Base-by-base conservation (phyloP, 2,888 invertebrate species). In the Agonopterix alstromeriana region DNA sequence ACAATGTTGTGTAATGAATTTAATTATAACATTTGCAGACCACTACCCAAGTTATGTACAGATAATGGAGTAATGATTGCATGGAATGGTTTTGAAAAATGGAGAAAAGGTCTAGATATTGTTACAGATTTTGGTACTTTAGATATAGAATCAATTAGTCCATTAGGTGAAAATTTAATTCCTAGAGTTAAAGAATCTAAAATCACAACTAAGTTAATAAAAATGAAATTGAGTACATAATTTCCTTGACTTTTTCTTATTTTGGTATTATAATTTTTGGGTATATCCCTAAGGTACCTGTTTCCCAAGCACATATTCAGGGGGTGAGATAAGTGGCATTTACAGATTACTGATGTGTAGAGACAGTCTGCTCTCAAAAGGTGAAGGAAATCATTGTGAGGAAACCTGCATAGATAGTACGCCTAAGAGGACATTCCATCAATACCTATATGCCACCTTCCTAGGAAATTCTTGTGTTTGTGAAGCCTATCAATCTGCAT, bases 31-130 rank as follows among this genome's bases (percentile, higher is more conserved):
- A 86, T 97, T 38, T 90, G 92, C 48, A 92, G 95, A 56, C 98
- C 98, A 7, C 92, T 94, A 1, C 93, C 94, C 38, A 91, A 92
- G 63, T 90, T 98, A 40, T 99, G 99, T 75, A 98, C 97, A 0
- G 99, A 99, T 78, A 99, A 99, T 90, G 99, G 99, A 12, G 93
- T 98, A 35, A 99, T 99, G 99, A 97, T 99, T 68, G 99, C 99
- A 35, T 99, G 99, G 98, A 98, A 98, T 89, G 98, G 97, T 3
- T 89, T 97, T 47, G 98, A 98, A 79, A 94, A 93, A 77, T 94
- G 92, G 88, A 79, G 65, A 53, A 77, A 73, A 49, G 80, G 90
- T 12, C 60, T 82, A 53, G 92, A 92, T 54, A 73, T 92, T 54
- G 60, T 82, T 46, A 79, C 66, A 54, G 89, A 95, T 71, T 85